Evolutionary conservation across 2,888 invertebrate species (phyloP).

Genomic region (Melieria picta): DNA sequence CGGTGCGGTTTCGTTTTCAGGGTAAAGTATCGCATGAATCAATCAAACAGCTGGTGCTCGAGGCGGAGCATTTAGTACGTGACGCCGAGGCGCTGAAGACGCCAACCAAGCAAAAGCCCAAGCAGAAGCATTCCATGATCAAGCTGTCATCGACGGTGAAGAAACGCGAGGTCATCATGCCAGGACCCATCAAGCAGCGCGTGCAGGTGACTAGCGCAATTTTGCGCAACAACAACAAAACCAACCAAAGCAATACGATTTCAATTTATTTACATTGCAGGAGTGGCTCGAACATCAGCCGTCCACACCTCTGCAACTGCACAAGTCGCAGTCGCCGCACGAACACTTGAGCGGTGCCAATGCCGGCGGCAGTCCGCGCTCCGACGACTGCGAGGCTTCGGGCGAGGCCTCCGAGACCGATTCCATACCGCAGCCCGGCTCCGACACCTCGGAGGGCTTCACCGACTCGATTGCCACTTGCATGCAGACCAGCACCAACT

Average conservation of each 20-base stretch:
- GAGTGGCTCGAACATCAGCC: constrained; percentile 67
- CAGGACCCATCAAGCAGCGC: constrained; percentile 64
- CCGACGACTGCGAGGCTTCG: constrained; percentile 81
- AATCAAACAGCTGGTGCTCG: constrained; percentile 80
- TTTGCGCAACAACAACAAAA: not conserved
- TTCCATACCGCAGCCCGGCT: constrained; percentile 71
- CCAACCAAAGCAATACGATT: not conserved
- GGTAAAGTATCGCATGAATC: constrained; percentile 69
- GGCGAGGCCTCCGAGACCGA: constrained; percentile 80
- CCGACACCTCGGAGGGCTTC: constrained; percentile 80
- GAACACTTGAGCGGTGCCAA: constrained; percentile 39
- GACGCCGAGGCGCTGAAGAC: constrained; percentile 65
- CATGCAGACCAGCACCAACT: constrained; percentile 68
- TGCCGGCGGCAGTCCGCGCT: constrained; percentile 31
- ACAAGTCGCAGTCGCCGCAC: constrained; percentile 40
- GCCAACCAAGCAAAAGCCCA: constrained; percentile 62
- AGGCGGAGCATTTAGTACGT: constrained; percentile 83
- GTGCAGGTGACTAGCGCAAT: constrained; percentile 57
- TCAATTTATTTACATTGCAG: constrained; percentile 44
- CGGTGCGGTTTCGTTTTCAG: constrained; percentile 43
- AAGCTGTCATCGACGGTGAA: constrained; percentile 63
- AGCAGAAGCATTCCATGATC: constrained; percentile 50
- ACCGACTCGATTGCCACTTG: constrained; percentile 79
- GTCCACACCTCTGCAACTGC: constrained; percentile 49
- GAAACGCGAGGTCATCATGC: constrained; percentile 63